These are phyloP conservation scores for Bradypodion pumilum DNA, from an alignment of 2,797 vertebrate species.

Conservation along the genomic window DNA sequence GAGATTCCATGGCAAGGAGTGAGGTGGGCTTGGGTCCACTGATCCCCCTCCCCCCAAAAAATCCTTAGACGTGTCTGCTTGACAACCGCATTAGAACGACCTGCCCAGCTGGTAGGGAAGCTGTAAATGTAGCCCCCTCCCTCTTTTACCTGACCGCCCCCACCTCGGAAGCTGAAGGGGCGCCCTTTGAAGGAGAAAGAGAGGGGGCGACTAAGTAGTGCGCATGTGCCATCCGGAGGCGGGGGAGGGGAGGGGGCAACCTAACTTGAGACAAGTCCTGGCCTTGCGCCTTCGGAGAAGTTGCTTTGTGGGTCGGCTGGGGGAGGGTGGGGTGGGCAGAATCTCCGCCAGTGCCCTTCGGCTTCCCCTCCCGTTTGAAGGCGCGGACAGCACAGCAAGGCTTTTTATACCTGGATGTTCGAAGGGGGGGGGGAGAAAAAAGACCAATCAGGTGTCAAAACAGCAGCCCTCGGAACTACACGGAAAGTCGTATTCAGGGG, in stretches of 20 bases:
- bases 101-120: too few relatives aligned
- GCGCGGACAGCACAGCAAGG: background rate
- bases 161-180: background rate
- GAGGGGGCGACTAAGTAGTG: background rate
- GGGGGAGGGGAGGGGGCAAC: too few relatives aligned
- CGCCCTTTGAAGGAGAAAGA: background rate
- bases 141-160: background rate
- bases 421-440: too few relatives aligned
- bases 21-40: background rate
- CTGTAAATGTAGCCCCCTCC: background rate
- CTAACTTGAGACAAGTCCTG: too few relatives aligned
- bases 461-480: background rate
- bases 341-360: background rate
- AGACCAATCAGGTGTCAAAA: background rate
- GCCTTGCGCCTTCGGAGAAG: background rate
- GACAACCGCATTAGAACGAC: too few relatives aligned
- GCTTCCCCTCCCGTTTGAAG: background rate
- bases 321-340: accelerated
- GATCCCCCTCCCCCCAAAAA: too few relatives aligned
- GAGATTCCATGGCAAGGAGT: too few relatives aligned
- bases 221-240: background rate
- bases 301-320: too few relatives aligned
- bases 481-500: background rate
- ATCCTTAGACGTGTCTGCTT: too few relatives aligned
- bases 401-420: too few relatives aligned